Evolutionary conservation across 2,888 invertebrate species (phyloP).

Genomic region (Silvanus unidentatus): DNA sequence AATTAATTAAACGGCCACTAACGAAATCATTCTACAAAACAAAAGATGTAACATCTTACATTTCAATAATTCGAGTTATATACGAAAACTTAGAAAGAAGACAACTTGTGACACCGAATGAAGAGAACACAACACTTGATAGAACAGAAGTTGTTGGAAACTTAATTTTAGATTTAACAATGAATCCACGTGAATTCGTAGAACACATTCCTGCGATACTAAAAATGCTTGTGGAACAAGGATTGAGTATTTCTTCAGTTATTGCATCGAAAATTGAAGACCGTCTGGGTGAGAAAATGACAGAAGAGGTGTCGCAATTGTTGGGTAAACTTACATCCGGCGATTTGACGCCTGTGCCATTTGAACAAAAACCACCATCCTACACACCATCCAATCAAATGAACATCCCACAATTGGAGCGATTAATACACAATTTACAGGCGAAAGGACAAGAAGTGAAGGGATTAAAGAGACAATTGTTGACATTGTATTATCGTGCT

Average conservation of each 20-base stretch:
- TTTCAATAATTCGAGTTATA: conserved; percentile 53
- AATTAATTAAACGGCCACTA: conserved; percentile 52
- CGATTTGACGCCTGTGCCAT: conserved; percentile 51
- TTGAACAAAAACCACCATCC: conserved; percentile 39
- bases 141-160: conserved; percentile 51
- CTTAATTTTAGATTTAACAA: conserved; percentile 51
- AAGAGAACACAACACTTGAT: conserved; percentile 21
- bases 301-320: conserved; percentile 56
- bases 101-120: conserved; percentile 22
- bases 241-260: conserved; percentile 58
- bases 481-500: conserved; percentile 57
- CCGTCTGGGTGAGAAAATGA: conserved; percentile 60
- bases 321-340: conserved; percentile 60
- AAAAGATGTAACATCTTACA: conserved; percentile 58
- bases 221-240: conserved; percentile 56
- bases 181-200: conserved; percentile 45
- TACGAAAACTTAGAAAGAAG: conserved; percentile 45
- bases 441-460: conserved; percentile 54
- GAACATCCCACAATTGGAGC: conserved; percentile 54
- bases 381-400: conserved; percentile 44
- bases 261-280: conserved; percentile 60
- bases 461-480: conserved; percentile 57
- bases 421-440: conserved; percentile 51
- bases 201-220: conserved; percentile 51
- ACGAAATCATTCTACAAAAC: conserved; percentile 55